Evolutionary conservation across 2,888 invertebrate genomes (phyloP).

Genomic region (Trachelus tabidus): DNA sequence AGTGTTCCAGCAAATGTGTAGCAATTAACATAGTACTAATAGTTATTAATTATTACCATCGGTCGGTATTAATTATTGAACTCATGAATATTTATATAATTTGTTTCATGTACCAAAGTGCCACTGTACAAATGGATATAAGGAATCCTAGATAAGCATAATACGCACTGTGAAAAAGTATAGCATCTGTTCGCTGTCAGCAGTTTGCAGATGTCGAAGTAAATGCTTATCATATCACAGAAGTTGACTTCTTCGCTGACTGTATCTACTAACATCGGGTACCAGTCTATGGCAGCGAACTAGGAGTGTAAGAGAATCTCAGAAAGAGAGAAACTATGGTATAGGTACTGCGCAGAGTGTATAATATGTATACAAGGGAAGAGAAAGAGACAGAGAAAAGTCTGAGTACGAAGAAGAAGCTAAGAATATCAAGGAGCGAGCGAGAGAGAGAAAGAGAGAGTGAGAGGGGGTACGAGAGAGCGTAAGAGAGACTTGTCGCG

Average conservation of each 20-base stretch:
- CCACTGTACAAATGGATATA: neutral
- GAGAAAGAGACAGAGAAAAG: conserved; percentile 15
- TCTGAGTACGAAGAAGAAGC: conserved; percentile 1
- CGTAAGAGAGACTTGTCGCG: conserved; percentile 3
- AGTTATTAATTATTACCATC: neutral
- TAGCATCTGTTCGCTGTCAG: neutral
- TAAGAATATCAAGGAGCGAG: conserved; percentile 5
- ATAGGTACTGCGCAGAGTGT: conserved; percentile 8
- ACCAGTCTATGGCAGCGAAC: neutral
- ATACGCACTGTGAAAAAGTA: neutral
- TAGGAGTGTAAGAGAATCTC: neutral
- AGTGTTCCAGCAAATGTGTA: neutral
- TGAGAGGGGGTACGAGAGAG: conserved; percentile 20
- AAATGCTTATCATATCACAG: neutral
- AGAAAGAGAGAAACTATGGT: conserved; percentile 10
- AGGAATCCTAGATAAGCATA: neutral
- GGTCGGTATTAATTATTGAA: neutral
- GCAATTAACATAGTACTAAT: neutral
- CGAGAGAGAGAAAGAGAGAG: conserved; percentile 29
- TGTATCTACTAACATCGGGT: neutral
- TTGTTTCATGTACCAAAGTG: neutral
- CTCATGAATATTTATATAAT: neutral
- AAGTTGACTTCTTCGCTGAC: neutral
- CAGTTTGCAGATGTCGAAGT: neutral
- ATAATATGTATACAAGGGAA: conserved; percentile 4